Conservation (phyloP, 1,140 invertebrate genomes). For the Lethocerus indicus region DNA sequence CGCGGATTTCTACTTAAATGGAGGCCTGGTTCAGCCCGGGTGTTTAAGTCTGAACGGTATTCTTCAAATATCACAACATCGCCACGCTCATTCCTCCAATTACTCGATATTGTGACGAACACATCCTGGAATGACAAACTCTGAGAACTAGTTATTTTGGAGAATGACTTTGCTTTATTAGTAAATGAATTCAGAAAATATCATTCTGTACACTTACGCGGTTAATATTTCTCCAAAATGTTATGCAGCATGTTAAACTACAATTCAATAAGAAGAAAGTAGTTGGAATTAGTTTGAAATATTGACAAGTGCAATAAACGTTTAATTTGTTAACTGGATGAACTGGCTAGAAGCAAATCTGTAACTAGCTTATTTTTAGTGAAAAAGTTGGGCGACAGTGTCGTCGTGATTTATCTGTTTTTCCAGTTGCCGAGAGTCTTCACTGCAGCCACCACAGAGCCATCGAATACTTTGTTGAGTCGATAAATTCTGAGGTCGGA, state of each 20-base stretch:
- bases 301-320: not conserved
- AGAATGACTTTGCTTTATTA: no score
- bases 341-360: not conserved
- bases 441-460: conserved; percentile 49
- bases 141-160: no score
- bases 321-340: no score
- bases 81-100: no score
- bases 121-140: no score
- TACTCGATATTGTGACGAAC: no score
- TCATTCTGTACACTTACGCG: no score
- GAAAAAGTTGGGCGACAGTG: not conserved
- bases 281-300: not conserved
- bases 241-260: no score
- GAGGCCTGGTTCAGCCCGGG: conserved; percentile 46
- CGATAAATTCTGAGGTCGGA: conserved; percentile 41
- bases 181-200: no score
- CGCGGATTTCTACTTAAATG: conserved; percentile 57
- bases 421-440: conserved; percentile 23
- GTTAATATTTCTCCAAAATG: no score
- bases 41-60: no score
- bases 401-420: not conserved
- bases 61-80: no score
- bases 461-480: conserved; percentile 52
- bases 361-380: not conserved
- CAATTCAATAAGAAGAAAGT: not conserved